These are phyloP conservation scores for Cheirogaleus medius DNA, from an alignment of 2,113 vertebrate species.

Conservation along the genomic window DNA sequence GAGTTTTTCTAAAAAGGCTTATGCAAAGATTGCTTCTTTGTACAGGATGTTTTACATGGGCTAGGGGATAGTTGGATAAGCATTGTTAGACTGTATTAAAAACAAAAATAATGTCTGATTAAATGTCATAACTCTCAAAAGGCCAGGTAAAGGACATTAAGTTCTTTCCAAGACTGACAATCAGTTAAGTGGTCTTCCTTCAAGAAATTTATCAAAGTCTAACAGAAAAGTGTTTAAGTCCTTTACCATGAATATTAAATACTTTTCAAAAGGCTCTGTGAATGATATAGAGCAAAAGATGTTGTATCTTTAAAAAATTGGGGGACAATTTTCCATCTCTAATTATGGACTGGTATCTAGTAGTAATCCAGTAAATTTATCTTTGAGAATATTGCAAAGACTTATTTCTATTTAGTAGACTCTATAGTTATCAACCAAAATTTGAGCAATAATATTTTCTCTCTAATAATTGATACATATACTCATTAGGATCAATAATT, in stretches of 20 bases:
- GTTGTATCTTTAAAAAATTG: neutral
- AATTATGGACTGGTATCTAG: neutral
- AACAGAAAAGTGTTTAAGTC: neutral
- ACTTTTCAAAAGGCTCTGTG: neutral
- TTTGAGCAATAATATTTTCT: neutral
- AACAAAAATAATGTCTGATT: neutral
- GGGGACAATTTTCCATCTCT: neutral
- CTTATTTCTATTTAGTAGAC: neutral
- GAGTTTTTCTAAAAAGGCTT: neutral
- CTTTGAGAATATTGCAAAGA: constrained; percentile 15
- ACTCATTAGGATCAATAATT: neutral
- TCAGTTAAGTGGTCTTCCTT: neutral
- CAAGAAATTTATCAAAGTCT: neutral
- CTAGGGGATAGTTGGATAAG: neutral
- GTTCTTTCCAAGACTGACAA: neutral
- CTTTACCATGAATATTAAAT: neutral
- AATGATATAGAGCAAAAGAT: neutral
- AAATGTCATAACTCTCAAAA: neutral
- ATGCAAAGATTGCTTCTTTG: neutral
- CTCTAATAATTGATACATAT: neutral
- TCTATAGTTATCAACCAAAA: neutral
- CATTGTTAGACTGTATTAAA: neutral
- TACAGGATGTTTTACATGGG: neutral
- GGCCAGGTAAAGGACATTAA: neutral
- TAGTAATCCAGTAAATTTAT: neutral